Percentiles rank a stretch among this genome's conserved stretches.
Evolutionary conservation across 2,113 vertebrate genomes (phyloP).

Genomic region (Oophaga pumilio): DNA sequence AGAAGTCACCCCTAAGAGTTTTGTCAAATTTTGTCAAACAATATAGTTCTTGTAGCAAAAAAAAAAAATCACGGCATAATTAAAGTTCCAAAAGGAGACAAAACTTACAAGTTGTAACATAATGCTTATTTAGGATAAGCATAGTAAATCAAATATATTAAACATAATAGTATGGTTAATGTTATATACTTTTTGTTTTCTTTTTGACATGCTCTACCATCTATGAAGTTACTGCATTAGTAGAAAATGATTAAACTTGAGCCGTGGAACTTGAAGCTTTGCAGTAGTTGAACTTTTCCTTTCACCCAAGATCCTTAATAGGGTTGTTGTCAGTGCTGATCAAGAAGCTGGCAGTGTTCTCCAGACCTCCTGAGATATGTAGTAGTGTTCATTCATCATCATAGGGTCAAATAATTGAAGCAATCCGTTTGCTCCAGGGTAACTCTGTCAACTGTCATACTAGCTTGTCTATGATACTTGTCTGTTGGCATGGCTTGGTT

Average conservation of each 20-base stretch:
- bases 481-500: conserved; percentile 22
- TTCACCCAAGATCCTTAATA: conserved; percentile 58
- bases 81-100: too few relatives aligned
- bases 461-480: conserved; percentile 29
- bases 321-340: conserved; percentile 62
- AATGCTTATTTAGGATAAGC: neutral
- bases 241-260: conserved; percentile 34
- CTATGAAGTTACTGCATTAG: conserved; percentile 39
- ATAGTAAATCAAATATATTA: neutral
- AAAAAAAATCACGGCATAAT: too few relatives aligned
- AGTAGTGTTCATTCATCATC: conserved; percentile 62
- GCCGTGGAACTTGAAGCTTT: conserved; percentile 49
- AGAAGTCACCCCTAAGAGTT: too few relatives aligned
- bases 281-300: conserved; percentile 50
- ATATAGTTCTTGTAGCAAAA: too few relatives aligned
- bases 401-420: conserved; percentile 61
- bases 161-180: neutral
- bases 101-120: neutral
- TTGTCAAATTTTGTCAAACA: too few relatives aligned
- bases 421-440: conserved; percentile 57
- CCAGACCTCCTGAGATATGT: conserved; percentile 57
- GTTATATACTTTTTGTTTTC: neutral
- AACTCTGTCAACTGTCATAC: conserved; percentile 59
- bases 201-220: conserved; percentile 24
- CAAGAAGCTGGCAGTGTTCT: conserved; percentile 61